Conservation (phyloP, 2,113 vertebrate species). For the Hystrix brachyura region DNA sequence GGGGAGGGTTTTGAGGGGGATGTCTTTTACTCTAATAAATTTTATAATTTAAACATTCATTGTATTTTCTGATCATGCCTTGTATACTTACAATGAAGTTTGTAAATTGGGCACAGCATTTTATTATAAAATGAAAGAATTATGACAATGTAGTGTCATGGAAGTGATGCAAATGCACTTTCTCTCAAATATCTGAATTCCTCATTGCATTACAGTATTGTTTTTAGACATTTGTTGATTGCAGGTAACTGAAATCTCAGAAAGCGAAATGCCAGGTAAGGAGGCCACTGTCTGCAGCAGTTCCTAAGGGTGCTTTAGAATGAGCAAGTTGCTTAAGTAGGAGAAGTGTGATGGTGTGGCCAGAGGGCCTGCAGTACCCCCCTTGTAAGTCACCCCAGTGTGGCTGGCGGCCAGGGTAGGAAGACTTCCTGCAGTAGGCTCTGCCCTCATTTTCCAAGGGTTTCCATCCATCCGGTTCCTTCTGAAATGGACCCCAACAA, state of each 20-base stretch:
- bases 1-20: neutral
- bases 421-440: neutral
- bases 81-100: neutral
- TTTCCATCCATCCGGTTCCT: neutral
- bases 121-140: neutral
- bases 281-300: rapidly evolving
- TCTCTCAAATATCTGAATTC: neutral
- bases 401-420: neutral
- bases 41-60: neutral
- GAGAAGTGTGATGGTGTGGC: rapidly evolving
- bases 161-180: neutral
- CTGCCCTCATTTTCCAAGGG: neutral
- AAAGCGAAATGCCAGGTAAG: neutral
- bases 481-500: neutral
- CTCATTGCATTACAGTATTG: neutral
- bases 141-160: neutral
- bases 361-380: neutral
- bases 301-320: neutral
- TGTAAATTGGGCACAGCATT: neutral
- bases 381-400: rapidly evolving
- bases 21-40: neutral
- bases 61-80: neutral
- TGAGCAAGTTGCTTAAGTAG: rapidly evolving
- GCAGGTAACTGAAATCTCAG: neutral
- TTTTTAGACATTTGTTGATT: neutral